Evolutionary conservation across 37 sponge, comb jelly and placozoan genomes (phyloP).

Genomic region (Cliona cf. orientalis): DNA sequence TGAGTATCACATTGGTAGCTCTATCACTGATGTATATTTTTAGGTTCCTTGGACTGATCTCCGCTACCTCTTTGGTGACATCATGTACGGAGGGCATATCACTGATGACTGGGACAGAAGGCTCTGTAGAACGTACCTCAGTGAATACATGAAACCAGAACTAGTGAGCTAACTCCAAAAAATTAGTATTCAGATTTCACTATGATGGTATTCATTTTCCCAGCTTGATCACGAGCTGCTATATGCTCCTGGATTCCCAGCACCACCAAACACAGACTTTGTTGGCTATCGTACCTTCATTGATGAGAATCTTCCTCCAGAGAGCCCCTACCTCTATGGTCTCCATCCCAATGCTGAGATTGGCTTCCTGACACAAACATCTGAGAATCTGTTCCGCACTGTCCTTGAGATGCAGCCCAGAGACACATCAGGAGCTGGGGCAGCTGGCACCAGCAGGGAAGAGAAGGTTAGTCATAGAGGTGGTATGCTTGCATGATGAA

Average conservation of each 20-base stretch:
- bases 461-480: constrained; percentile 91
- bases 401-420: constrained; percentile 99
- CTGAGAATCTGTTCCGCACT: constrained; percentile 93
- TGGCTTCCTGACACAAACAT: constrained; percentile 94
- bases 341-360: constrained; percentile 99
- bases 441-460: constrained; percentile 86
- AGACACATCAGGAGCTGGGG: constrained; percentile 83
- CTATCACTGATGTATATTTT: no score
- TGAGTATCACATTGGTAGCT: no score
- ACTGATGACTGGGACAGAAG: constrained; percentile 99
- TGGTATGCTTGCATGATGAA: no score
- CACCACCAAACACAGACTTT: constrained; percentile 95
- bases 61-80: constrained; percentile 99
- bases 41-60: constrained; percentile 98
- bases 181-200: not conserved
- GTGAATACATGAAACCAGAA: constrained; percentile 96
- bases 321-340: constrained; percentile 97
- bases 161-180: constrained; percentile 47
- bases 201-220: not conserved
- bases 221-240: constrained; percentile 88
- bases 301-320: constrained; percentile 94
- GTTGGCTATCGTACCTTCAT: constrained; percentile 89
- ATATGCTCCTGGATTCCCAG: constrained; percentile 87
- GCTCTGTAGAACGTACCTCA: constrained; percentile 95
- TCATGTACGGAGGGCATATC: constrained; percentile 99